These are phyloP conservation scores for Pyrgus malvae DNA, from an alignment of 2,888 invertebrate genomes.

Conservation along the genomic window DNA sequence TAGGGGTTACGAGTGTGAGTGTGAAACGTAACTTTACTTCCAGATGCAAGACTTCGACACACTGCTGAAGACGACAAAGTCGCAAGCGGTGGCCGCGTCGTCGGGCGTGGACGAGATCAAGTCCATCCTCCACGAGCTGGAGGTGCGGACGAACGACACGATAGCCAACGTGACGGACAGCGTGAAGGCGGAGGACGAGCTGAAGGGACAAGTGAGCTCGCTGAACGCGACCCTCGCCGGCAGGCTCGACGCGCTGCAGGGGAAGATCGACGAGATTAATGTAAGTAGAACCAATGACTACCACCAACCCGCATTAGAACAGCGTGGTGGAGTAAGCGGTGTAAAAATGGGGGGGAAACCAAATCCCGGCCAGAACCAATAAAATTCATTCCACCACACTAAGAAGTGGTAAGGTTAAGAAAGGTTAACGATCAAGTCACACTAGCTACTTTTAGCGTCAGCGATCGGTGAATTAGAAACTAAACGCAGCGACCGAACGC, in stretches of 20 bases:
- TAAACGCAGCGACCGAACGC: too few species aligned
- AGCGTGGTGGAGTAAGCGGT: too few species aligned
- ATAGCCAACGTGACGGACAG: slow-evolving; percentile 58
- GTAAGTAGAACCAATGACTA: slow-evolving; percentile 46
- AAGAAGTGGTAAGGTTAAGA: too few species aligned
- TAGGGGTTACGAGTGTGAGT: too few species aligned
- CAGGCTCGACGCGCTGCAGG: slow-evolving; percentile 56
- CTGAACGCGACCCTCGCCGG: slow-evolving; percentile 59
- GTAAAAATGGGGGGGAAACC: too few species aligned
- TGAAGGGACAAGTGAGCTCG: slow-evolving; percentile 48
- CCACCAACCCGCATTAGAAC: too few species aligned
- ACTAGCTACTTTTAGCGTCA: too few species aligned
- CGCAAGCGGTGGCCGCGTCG: slow-evolving; percentile 64
- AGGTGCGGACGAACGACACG: slow-evolving; percentile 64
- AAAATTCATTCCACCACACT: too few species aligned
- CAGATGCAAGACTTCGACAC: slow-evolving; percentile 79
- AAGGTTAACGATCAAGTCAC: too few species aligned
- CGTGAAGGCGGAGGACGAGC: slow-evolving; percentile 51
- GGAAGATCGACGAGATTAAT: slow-evolving; percentile 57
- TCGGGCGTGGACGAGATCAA: slow-evolving; percentile 67
- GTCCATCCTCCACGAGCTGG: slow-evolving; percentile 56
- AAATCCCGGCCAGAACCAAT: too few species aligned
- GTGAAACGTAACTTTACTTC: slow-evolving; percentile 6
- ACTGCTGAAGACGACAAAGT: slow-evolving; percentile 58
- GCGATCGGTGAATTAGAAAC: too few species aligned